phyloP scores from a whole-genome alignment of 2,113 vertebrate species.

The Anhinga rufa region DNA sequence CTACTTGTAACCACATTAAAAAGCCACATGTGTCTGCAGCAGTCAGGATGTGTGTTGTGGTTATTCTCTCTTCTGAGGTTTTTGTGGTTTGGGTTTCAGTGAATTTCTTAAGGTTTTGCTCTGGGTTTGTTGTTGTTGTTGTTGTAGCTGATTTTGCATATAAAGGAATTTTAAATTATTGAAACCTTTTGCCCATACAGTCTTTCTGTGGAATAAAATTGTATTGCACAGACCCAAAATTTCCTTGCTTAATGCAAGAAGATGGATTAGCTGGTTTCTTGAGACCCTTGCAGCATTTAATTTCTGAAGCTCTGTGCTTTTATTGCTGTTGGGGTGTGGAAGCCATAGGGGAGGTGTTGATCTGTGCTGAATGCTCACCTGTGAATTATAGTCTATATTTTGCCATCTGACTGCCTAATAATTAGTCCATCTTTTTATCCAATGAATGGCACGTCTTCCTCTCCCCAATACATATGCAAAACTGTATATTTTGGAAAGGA shows the following conservation, averaged over 20 bases:
- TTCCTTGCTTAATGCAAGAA: not conserved
- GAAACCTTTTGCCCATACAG: not conserved
- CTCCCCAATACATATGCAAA: not conserved
- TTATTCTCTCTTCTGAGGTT: constrained; percentile 5
- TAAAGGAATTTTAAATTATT: not conserved
- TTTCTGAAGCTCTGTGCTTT: not conserved
- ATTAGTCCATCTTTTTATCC: constrained; percentile 37
- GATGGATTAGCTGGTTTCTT: not conserved
- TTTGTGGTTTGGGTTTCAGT: constrained; percentile 25
- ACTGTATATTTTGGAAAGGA: not conserved
- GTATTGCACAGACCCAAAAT: not conserved
- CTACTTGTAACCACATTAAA: constrained; percentile 22
- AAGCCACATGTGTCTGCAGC: constrained; percentile 1
- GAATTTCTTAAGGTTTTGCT: not conserved
- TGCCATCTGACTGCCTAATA: constrained; percentile 50
- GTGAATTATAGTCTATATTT: constrained; percentile 41
- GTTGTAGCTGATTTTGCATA: not conserved
- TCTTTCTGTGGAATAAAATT: not conserved
- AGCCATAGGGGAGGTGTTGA: constrained; percentile 32
- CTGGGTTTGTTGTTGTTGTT: not conserved
- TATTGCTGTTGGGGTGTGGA: constrained; percentile 1
- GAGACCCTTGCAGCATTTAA: not conserved
- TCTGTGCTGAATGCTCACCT: constrained; percentile 33
- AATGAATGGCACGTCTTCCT: constrained; percentile 10
- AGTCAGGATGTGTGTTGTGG: not conserved